Evolutionary conservation across 2,888 invertebrate species (phyloP), one percentile per base, ranked within the genome.

Genomic region (Melinaea marsaeus): DNA sequence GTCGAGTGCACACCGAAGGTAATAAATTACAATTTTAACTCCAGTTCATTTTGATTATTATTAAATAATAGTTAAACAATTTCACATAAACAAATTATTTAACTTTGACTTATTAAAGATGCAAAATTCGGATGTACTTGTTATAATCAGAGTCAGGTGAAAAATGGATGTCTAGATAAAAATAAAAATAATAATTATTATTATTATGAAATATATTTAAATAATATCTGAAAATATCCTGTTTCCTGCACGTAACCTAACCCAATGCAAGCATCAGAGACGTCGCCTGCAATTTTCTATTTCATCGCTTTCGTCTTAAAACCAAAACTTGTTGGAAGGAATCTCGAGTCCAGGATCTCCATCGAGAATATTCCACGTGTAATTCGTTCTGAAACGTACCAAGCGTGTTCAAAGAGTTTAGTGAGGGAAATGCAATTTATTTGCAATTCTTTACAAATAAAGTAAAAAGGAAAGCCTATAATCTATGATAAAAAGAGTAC

Each of bases 201-300:
- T 42, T 9, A 9, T 42, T 42, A 42, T 9, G 1, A 42, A 11
- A 51, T 7, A 11, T 7, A 32, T 51, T n/a, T 51, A 32, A 9
- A 51, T 51, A 22, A 22, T 11, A 51, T 51, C 3, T 51, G 32
- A 51, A 32, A 11, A 22, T 9, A 51, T 51, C 9, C 7, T 4
- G 22, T 51, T 32, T 51, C 61, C 54, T 63, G 61, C 11, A 33
- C 46, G 2, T 13, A 57, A 32, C 61, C 34, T 65, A 57, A 64
- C 51, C 65, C 59, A 61, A 63, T 62, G 58, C 54, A 59, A 65
- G 65, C 68, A 62, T 70, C 67, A 60, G 64, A 65, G 64, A 61
- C 67, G 71, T 72, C 68, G 69, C 74, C 72, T 79, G 75, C 80
- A 80, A 77, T 75, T 76, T 78, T 69, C 74, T 71, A 72, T 72